A percentile compares a stretch with the other conserved stretches of the same genome.
Evolutionary conservation across 2,113 vertebrate genomes (phyloP).

Genomic region (Sorex araneus): DNA sequence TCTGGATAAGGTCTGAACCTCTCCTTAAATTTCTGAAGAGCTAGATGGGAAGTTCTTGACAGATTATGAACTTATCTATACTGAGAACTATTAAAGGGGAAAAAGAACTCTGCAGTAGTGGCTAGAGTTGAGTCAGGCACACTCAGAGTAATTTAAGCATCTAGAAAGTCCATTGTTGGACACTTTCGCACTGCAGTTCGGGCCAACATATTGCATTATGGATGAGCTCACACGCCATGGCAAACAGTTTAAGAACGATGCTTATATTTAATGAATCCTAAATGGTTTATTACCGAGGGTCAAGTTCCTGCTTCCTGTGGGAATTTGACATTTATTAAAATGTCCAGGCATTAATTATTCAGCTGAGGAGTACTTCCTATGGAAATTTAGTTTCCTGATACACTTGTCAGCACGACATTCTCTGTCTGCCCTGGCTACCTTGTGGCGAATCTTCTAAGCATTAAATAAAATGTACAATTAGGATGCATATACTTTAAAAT

Average conservation of each 20-base stretch:
- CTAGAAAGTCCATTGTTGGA: slow-evolving; percentile 69
- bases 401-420: slow-evolving; percentile 58
- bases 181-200: slow-evolving; percentile 67
- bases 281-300: slow-evolving; percentile 89
- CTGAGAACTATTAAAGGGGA: slow-evolving; percentile 37
- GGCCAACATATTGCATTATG: slow-evolving; percentile 85
- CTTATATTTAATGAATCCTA: slow-evolving; percentile 89
- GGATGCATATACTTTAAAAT: slow-evolving; percentile 78
- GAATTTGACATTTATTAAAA: slow-evolving; percentile 90
- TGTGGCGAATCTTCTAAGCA: slow-evolving; percentile 84
- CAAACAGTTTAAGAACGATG: slow-evolving; percentile 86
- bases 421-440: slow-evolving; percentile 63
- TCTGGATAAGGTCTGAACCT: background rate
- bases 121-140: slow-evolving; percentile 35
- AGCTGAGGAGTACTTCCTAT: slow-evolving; percentile 71
- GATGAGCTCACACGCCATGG: slow-evolving; percentile 86
- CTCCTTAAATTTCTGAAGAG: background rate
- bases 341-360: slow-evolving; percentile 86
- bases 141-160: slow-evolving; percentile 55
- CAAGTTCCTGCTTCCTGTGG: slow-evolving; percentile 86
- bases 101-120: background rate
- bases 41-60: background rate
- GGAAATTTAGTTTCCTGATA: slow-evolving; percentile 72
- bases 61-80: slow-evolving; percentile 56
- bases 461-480: slow-evolving; percentile 83